phyloP scores from a whole-genome alignment of 35 echinoderm and acorn worm genomes.

The Hemicentrotus pulcherrimus region DNA sequence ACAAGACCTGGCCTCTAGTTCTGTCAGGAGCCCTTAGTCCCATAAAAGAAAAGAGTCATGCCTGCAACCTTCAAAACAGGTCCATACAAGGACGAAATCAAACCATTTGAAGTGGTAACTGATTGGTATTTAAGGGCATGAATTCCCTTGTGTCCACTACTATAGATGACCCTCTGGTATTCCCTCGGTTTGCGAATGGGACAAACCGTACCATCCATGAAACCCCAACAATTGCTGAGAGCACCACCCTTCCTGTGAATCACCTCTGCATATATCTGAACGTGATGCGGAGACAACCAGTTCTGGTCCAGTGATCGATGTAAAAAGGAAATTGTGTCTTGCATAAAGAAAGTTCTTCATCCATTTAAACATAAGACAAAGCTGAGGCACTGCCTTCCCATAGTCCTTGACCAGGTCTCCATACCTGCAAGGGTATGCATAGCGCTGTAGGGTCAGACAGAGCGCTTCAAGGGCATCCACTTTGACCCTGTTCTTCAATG shows the following conservation, averaged over 20 bases:
- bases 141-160: constrained; percentile 80
- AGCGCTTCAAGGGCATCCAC: constrained; percentile 63
- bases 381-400: constrained; percentile 60
- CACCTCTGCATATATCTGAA: constrained; percentile 58
- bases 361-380: constrained; percentile 55
- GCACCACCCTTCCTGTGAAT: constrained; percentile 64
- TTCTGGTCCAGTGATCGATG: constrained; percentile 51
- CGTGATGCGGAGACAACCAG: constrained; percentile 56
- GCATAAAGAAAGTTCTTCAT: constrained; percentile 64
- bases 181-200: constrained; percentile 62
- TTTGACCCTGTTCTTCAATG: constrained; percentile 43
- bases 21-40: not conserved
- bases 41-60: constrained; percentile 39
- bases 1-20: not conserved
- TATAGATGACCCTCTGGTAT: constrained; percentile 64
- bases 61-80: constrained; percentile 63
- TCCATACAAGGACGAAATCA: constrained; percentile 72
- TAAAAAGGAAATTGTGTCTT: constrained; percentile 43
- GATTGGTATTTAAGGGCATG: constrained; percentile 80
- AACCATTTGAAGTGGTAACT: constrained; percentile 62
- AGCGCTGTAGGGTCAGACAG: constrained; percentile 53
- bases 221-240: constrained; percentile 84
- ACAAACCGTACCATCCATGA: constrained; percentile 78
- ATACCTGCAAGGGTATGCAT: constrained; percentile 67
- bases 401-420: constrained; percentile 66